Evolutionary conservation across 2,113 vertebrate genomes (phyloP).

Genomic region (Myocastor coypus): DNA sequence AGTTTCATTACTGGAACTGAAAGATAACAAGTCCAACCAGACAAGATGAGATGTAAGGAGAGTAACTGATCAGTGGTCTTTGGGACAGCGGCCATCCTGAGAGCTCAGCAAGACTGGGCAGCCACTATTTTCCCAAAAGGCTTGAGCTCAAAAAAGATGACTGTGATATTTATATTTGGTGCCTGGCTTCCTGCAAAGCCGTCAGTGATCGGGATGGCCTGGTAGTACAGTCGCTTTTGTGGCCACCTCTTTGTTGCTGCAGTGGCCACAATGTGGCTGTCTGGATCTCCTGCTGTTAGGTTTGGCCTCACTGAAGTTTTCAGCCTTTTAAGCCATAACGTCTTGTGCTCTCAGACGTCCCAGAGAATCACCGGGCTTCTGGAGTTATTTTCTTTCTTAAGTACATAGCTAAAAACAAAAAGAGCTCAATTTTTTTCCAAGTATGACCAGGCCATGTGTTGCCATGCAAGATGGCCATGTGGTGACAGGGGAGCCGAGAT

Average conservation of each 20-base stretch:
- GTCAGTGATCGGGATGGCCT: background rate
- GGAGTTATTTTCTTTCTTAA: background rate
- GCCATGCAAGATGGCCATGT: background rate
- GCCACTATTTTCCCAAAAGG: background rate
- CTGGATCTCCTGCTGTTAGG: no score
- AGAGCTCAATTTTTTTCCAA: background rate
- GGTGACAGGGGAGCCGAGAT: accelerated
- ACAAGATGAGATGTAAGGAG: background rate
- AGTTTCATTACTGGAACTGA: no score
- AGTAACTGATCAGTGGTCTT: background rate
- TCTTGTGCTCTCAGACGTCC: background rate
- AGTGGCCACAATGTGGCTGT: background rate
- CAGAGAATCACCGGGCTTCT: background rate
- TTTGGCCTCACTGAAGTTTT: background rate
- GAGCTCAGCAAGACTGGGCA: background rate
- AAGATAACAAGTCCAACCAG: background rate
- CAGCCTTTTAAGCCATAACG: background rate
- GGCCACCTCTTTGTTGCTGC: background rate
- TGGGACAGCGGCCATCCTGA: background rate
- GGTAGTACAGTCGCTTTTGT: background rate
- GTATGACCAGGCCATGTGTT: background rate
- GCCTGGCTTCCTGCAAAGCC: background rate
- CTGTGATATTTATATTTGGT: background rate
- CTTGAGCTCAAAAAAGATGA: background rate
- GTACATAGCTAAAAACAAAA: background rate